phyloP scores from a whole-genome alignment of 2,797 vertebrate genomes.

The Coreius guichenoti region DNA sequence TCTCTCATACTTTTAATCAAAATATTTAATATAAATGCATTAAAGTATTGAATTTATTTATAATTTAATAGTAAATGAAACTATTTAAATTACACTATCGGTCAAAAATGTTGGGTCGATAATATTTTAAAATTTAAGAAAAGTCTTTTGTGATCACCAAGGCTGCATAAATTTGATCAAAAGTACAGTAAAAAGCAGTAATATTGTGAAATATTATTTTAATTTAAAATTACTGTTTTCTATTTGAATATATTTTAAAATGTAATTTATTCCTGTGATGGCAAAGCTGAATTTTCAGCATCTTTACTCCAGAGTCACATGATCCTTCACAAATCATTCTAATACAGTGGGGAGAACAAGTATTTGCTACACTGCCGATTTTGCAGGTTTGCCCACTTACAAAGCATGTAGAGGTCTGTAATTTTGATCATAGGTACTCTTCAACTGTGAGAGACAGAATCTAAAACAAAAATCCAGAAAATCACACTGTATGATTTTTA shows the following conservation, averaged over 20 bases:
- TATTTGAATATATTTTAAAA: neutral
- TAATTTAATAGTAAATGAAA: neutral
- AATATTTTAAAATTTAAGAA: neutral
- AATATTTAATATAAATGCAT: neutral
- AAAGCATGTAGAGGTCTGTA: too few relatives aligned
- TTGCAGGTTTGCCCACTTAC: too few relatives aligned
- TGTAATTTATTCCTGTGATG: neutral
- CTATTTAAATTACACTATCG: too few relatives aligned
- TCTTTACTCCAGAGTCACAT: neutral
- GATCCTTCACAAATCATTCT: neutral
- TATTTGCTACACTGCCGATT: too few relatives aligned
- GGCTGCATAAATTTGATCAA: neutral
- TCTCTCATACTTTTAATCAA: neutral
- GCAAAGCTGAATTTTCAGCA: slow-evolving; percentile 1
- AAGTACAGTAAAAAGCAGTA: neutral
- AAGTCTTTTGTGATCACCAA: neutral
- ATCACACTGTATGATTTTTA: too few relatives aligned
- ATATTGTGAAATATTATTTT: neutral
- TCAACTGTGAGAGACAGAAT: too few relatives aligned
- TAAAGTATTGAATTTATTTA: too few relatives aligned
- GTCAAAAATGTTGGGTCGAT: neutral
- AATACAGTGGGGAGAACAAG: too few relatives aligned
- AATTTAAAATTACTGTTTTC: neutral
- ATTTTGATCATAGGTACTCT: too few relatives aligned
- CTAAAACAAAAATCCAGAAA: too few relatives aligned